Evolutionary conservation across 35 echinoderm and acorn worm species (phyloP).

Genomic region (Ophiothrix spiculata): DNA sequence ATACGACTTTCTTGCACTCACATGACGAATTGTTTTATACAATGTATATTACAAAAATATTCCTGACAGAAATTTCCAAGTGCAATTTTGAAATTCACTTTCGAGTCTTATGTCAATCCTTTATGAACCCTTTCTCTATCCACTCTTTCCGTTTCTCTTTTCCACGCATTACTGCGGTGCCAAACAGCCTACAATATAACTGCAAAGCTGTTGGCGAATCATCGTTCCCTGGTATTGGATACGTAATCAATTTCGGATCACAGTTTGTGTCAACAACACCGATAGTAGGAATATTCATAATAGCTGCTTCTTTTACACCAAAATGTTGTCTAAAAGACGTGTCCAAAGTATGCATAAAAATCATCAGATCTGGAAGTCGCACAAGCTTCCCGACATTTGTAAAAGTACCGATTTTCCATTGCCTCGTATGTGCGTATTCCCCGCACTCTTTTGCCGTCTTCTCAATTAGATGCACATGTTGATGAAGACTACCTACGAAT

Average conservation of each 20-base stretch:
- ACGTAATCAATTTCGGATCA: slow-evolving; percentile 88
- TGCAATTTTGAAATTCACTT: too few relatives aligned
- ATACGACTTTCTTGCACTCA: too few relatives aligned
- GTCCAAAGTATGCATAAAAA: slow-evolving; percentile 74
- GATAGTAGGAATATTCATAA: slow-evolving; percentile 94
- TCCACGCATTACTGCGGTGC: slow-evolving; percentile 64
- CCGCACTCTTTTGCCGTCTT: slow-evolving; percentile 70
- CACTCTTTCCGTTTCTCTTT: slow-evolving; percentile 73
- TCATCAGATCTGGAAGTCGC: slow-evolving; percentile 70
- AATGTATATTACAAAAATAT: too few relatives aligned
- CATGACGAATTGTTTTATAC: too few relatives aligned
- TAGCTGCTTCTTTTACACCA: slow-evolving; percentile 74
- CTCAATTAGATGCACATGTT: slow-evolving; percentile 54
- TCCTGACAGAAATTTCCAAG: too few relatives aligned
- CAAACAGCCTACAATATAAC: slow-evolving; percentile 77
- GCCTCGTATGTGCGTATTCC: slow-evolving; percentile 82
- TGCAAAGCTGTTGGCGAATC: slow-evolving; percentile 69
- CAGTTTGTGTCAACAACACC: slow-evolving; percentile 82
- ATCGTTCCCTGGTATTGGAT: slow-evolving; percentile 93
- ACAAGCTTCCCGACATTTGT: slow-evolving; percentile 80
- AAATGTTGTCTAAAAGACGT: slow-evolving; percentile 65
- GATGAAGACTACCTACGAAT: slow-evolving; percentile 65
- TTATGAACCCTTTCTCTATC: background rate
- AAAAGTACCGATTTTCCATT: slow-evolving; percentile 86
- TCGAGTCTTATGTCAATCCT: too few relatives aligned